These are phyloP conservation scores for Apotomis turbidana DNA, from an alignment of 2,888 invertebrate genomes.

Conservation along the genomic window DNA sequence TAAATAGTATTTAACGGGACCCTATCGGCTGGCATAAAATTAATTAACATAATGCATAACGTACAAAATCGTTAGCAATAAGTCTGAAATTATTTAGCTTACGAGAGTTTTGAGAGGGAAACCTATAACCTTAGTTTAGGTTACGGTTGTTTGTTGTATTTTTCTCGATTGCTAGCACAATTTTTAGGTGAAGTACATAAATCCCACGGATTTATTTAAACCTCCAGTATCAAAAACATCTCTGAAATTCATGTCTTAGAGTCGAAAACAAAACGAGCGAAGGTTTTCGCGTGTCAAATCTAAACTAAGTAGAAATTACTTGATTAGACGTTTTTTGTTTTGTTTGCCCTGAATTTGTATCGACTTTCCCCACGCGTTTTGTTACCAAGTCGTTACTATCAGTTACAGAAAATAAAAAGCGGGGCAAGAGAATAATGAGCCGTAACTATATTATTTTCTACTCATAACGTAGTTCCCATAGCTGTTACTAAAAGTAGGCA, in stretches of 20 bases:
- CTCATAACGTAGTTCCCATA: too few species aligned
- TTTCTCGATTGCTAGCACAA: neutral
- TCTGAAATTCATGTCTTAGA: neutral
- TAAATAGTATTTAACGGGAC: too few species aligned
- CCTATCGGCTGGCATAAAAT: too few species aligned
- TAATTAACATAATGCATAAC: too few species aligned
- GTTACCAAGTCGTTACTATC: neutral
- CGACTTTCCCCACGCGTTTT: neutral
- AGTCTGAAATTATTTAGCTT: too few species aligned
- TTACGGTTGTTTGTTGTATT: too few species aligned
- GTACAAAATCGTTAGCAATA: too few species aligned
- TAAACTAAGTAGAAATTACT: conserved; percentile 4
- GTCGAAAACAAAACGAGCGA: neutral
- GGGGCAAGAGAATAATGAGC: too few species aligned
- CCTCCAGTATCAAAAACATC: neutral
- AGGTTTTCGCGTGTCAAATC: neutral
- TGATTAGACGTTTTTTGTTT: neutral
- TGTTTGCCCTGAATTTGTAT: conserved; percentile 6
- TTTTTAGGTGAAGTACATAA: neutral
- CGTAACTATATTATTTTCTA: too few species aligned
- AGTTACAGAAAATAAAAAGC: neutral
- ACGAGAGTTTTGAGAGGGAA: too few species aligned
- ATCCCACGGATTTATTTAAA: neutral
- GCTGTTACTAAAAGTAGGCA: too few species aligned
- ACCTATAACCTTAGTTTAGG: too few species aligned